Evolutionary conservation across 1,140 invertebrate species (phyloP).

Genomic region (Drosophila willistoni): DNA sequence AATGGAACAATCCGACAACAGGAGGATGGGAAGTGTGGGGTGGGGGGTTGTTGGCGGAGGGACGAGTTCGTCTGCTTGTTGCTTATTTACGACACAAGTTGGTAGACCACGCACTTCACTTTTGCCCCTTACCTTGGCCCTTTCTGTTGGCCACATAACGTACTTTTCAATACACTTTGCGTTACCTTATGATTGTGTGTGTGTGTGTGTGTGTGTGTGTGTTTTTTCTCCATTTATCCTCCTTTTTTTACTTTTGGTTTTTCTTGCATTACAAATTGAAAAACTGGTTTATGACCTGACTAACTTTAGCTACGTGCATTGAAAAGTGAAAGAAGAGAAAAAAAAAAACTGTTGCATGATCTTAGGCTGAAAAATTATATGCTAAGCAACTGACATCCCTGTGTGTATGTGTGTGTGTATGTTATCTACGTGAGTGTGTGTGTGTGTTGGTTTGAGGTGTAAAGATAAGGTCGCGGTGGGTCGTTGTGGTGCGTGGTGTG

Average conservation of each 20-base stretch:
- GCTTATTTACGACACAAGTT: conserved; percentile 60
- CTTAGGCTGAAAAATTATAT: conserved; percentile 72
- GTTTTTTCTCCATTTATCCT: not conserved
- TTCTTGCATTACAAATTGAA: conserved; percentile 57
- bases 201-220: not conserved
- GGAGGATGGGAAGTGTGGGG: too few relatives aligned
- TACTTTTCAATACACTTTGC: conserved; percentile 72
- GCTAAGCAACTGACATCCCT: conserved; percentile 26
- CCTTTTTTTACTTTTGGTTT: conserved; percentile 20
- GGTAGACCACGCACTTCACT: conserved; percentile 10
- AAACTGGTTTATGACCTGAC: conserved; percentile 74
- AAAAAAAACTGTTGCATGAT: conserved; percentile 70
- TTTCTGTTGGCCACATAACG: conserved; percentile 13
- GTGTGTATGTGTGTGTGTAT: conserved; percentile 3
- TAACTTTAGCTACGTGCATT: conserved; percentile 73
- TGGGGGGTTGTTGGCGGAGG: too few relatives aligned
- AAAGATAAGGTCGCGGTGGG: not conserved
- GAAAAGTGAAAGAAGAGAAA: conserved; percentile 40
- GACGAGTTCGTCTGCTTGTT: conserved; percentile 20
- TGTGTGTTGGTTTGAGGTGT: conserved; percentile 1
- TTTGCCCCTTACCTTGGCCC: not conserved
- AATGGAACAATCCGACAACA: not conserved
- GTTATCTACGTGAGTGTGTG: too few relatives aligned
- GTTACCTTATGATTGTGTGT: not conserved
- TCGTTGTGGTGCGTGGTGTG: not conserved